Percentiles rank a stretch among this genome's conserved stretches.
These are phyloP conservation scores for Drosophila colorata DNA, from an alignment of 2,888 invertebrate genomes.

Conservation along the genomic window DNA sequence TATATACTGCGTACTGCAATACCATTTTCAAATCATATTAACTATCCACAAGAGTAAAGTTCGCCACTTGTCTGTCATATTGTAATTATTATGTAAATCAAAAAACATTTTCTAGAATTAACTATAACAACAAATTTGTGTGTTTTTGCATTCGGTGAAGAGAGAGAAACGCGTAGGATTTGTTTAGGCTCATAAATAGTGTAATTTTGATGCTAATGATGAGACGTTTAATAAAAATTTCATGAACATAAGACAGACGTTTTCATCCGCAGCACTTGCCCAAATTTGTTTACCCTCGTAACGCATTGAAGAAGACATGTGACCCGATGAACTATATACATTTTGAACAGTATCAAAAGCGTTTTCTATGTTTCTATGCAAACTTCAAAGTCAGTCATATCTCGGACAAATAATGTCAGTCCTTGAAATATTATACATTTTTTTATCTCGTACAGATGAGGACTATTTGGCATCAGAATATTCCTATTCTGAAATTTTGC, in stretches of 20 bases:
- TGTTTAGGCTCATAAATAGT: constrained; percentile 76
- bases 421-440: neutral
- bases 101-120: constrained; percentile 62
- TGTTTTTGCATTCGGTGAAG: constrained; percentile 58
- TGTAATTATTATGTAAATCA: constrained; percentile 78
- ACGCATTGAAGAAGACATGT: neutral
- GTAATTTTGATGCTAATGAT: constrained; percentile 59
- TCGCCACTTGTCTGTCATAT: constrained; percentile 63
- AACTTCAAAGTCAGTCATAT: no score
- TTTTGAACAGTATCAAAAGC: neutral
- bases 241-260: constrained; percentile 52
- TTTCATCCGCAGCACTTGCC: neutral
- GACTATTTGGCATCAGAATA: neutral
- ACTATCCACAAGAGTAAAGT: constrained; percentile 47
- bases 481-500: neutral
- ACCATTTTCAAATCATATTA: constrained; percentile 48
- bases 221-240: constrained; percentile 74
- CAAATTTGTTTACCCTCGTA: neutral
- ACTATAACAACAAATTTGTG: constrained; percentile 45
- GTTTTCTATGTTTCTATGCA: neutral
- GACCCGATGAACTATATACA: neutral
- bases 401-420: neutral
- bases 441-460: neutral
- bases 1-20: constrained; percentile 30
- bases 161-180: constrained; percentile 54